phyloP scores from a whole-genome alignment of 2,113 vertebrate species.

The Pteropus alecto region DNA sequence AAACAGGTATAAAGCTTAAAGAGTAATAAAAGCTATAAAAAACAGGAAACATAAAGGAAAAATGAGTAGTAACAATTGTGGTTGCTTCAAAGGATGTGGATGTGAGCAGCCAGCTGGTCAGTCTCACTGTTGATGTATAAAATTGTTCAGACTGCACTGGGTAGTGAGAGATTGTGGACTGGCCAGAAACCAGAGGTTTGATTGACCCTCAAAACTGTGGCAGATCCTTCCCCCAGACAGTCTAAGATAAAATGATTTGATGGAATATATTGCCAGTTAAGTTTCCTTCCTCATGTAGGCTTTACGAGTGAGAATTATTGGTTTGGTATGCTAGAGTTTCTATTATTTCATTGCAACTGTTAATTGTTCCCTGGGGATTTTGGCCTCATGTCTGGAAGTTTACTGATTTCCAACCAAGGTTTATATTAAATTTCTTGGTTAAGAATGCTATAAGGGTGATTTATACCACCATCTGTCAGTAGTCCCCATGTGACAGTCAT shows the following conservation, averaged over 20 bases:
- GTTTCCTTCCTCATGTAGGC: not conserved
- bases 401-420: conserved; percentile 66
- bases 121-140: not conserved
- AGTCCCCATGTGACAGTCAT: conserved; percentile 43
- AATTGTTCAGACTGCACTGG: not conserved
- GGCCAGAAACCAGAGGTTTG: not conserved
- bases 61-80: not conserved
- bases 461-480: conserved; percentile 59
- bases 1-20: not conserved
- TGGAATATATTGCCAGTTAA: not conserved
- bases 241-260: not conserved
- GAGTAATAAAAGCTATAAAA: not conserved
- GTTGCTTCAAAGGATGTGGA: not conserved
- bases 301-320: not conserved
- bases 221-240: not conserved
- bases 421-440: conserved; percentile 59
- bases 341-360: conserved; percentile 25
- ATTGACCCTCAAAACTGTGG: not conserved
- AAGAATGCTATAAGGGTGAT: conserved; percentile 56
- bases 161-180: not conserved
- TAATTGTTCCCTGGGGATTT: conserved; percentile 49
- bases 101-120: not conserved
- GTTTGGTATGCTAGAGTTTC: not conserved
- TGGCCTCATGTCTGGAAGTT: conserved; percentile 53
- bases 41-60: not conserved